Evolutionary conservation across 2,797 vertebrate genomes (phyloP).

Genomic region (Gadopsis marmoratus): DNA sequence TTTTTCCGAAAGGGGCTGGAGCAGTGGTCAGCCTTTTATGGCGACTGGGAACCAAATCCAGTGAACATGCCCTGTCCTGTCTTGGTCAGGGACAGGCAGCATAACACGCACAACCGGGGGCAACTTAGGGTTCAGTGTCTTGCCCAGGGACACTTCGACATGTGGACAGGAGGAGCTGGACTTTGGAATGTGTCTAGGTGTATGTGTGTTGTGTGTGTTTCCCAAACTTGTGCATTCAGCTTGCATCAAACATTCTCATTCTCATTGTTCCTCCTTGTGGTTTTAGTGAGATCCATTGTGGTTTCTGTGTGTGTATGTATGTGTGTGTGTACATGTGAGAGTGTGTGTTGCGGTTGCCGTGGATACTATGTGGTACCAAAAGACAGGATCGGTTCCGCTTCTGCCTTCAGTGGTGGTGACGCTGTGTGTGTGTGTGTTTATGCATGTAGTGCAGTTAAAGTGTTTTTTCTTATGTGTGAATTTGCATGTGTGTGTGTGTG

Average conservation of each 20-base stretch:
- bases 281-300: slow-evolving; percentile 61
- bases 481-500: slow-evolving; percentile 7
- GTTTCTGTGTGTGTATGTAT: slow-evolving; percentile 40
- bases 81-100: too few relatives aligned
- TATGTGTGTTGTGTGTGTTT: slow-evolving; percentile 21
- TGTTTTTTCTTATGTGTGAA: not conserved
- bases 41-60: too few relatives aligned
- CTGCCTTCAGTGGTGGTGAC: slow-evolving; percentile 33
- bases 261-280: slow-evolving; percentile 69
- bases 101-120: too few relatives aligned
- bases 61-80: too few relatives aligned
- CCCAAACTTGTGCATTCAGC: slow-evolving; percentile 5
- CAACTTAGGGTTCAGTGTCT: too few relatives aligned
- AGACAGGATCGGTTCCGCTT: slow-evolving; percentile 69
- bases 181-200: not conserved
- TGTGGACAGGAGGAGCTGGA: too few relatives aligned
- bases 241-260: slow-evolving; percentile 28
- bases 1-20: too few relatives aligned
- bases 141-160: too few relatives aligned
- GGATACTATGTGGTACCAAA: slow-evolving; percentile 48
- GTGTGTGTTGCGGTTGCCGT: slow-evolving; percentile 57
- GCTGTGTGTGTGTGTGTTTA: not conserved
- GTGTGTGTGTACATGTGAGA: slow-evolving; percentile 20
- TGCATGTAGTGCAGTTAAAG: not conserved
- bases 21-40: too few relatives aligned